A percentile compares a stretch with the other conserved stretches of the same genome.
These are phyloP conservation scores for Trematomus bernacchii DNA, from an alignment of 2,797 vertebrate genomes.

Conservation along the genomic window DNA sequence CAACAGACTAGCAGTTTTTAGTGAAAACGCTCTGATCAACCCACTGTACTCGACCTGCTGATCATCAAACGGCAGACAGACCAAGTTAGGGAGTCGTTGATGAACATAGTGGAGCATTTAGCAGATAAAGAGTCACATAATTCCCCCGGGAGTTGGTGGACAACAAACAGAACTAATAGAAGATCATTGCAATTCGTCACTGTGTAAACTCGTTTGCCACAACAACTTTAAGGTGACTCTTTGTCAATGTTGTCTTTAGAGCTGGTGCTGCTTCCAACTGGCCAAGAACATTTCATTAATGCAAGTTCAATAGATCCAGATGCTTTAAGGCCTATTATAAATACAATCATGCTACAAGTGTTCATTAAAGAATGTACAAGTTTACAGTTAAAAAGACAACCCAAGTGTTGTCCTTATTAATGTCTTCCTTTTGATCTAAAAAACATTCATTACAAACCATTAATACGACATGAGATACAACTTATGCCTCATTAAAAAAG, in stretches of 20 bases:
- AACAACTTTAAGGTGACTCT: background rate
- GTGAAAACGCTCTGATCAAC: background rate
- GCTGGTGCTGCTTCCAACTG: background rate
- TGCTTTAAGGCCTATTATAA: background rate
- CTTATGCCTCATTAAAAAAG: background rate
- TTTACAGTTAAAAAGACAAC: background rate
- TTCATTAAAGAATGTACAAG: background rate
- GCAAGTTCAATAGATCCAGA: conserved; percentile 2
- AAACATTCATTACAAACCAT: conserved; percentile 4
- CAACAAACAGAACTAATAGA: background rate
- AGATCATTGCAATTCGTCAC: background rate
- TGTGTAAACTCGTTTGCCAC: background rate
- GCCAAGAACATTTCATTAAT: background rate
- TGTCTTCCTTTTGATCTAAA: background rate
- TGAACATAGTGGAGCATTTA: conserved; percentile 13
- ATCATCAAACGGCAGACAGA: background rate
- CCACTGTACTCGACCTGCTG: background rate
- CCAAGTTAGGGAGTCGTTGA: background rate
- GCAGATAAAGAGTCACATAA: background rate
- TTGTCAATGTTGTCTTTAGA: background rate
- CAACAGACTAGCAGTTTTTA: background rate
- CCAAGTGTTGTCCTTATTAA: background rate
- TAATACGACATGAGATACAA: background rate
- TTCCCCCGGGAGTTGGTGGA: background rate
- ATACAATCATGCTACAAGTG: too few relatives aligned